Base-by-base conservation (phyloP, 1,140 invertebrate genomes). In the Caenorhabditis brenneri region DNA sequence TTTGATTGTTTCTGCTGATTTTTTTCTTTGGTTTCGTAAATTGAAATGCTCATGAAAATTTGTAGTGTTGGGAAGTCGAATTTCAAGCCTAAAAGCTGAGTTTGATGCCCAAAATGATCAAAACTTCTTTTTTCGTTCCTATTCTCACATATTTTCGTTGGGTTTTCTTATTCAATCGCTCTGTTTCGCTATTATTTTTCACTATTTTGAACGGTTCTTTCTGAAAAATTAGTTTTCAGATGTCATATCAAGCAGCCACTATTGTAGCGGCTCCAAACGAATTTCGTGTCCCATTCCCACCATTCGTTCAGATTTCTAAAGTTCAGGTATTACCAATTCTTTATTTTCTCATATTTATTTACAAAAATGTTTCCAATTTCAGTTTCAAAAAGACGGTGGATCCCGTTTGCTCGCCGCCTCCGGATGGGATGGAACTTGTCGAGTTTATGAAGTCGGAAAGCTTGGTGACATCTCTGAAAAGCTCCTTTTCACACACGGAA, bases 351-450 rank as follows among this genome's bases (percentile, higher is more conserved):
- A 24, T 4, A n/a, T 16, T 42, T 12, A 16, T 16, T 60, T 42
- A 22, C 10, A 46, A 36, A 16, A 4, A 2, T 49, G n/a, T n/a
- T n/a, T n/a, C n/a, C 69, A 48, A 82, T 84, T 88, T 88, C 49
- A 90, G 90, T 90, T 91, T 80, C 88, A 88, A 22, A 82, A 80
- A 27, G 89, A 91, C 36, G 16, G 55, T 19, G 80, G 87, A 22
- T 85, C 81, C 36, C 79, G 85, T 36, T 80, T 87, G 15, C 60
- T 90, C 10, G 88, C 84, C 10, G 84, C 87, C 10, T 89, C 87
- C 12, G 87, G 84, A 4, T 90, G 89, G 89, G 89, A 90, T 84
- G 85, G 88, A 16, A 87, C 86, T 46, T 84, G 90, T 9, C 81
- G 86, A n/a, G 83, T 90, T 24, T 89, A 78, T 39, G 88, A 90